A percentile compares a stretch with the other conserved stretches of the same genome.
These are phyloP conservation scores for Sisor rabdophorus DNA, from an alignment of 2,113 vertebrate species.

Conservation along the genomic window DNA sequence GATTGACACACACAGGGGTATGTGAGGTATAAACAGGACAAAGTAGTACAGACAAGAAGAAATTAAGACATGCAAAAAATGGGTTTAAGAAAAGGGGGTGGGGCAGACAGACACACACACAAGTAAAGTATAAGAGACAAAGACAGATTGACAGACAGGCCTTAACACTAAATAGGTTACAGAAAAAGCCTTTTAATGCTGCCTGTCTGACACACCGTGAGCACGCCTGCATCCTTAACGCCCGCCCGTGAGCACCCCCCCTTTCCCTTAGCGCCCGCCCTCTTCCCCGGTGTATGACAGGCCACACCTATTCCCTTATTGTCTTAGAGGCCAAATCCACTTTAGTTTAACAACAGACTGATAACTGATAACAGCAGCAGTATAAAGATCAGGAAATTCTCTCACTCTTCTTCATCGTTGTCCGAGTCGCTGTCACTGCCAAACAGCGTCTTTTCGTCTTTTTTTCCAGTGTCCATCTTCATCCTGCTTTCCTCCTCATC, in stretches of 20 bases:
- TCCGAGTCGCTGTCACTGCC: conserved; percentile 92
- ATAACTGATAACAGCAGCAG: not conserved
- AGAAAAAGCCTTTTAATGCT: not conserved
- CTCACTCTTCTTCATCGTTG: conserved; percentile 93
- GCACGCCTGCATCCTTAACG: no score
- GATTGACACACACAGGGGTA: not conserved
- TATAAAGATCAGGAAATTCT: conserved; percentile 21
- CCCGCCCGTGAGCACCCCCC: no score
- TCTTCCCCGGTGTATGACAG: not conserved
- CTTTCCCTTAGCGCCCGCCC: not conserved
- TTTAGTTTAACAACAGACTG: no score
- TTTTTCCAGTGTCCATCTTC: conserved; percentile 66
- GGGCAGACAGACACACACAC: no score
- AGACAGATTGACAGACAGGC: not conserved
- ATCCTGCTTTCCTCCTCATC: conserved; percentile 74
- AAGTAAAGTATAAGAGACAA: not conserved
- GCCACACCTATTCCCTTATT: not conserved
- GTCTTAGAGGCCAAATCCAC: no score
- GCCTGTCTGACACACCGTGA: not conserved
- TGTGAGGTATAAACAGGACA: not conserved
- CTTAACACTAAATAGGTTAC: no score
- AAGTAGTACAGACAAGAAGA: not conserved
- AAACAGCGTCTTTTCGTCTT: conserved; percentile 87
- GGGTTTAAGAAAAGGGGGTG: not conserved
- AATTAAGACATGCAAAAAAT: not conserved